Conservation (phyloP, 2,113 vertebrate genomes). For the Prionailurus bengalensis region DNA sequence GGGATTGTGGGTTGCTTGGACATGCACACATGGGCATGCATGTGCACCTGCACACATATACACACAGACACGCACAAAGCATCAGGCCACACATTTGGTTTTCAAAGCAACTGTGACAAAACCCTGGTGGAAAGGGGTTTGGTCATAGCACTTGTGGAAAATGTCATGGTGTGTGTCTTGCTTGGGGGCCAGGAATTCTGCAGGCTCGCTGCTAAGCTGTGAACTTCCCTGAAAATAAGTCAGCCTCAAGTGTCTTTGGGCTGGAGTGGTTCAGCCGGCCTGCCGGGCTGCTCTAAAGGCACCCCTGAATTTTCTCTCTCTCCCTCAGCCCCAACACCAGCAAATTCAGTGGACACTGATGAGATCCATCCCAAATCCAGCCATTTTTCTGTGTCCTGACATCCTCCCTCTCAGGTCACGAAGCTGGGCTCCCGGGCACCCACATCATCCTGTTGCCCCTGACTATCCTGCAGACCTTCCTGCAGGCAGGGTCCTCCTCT, state of each 20-base stretch:
- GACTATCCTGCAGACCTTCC: not conserved
- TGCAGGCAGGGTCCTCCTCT: not conserved
- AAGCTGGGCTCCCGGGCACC: not conserved
- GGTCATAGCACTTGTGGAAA: not conserved
- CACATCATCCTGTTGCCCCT: no score
- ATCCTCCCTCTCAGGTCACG: not conserved
- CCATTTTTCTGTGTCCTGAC: not conserved
- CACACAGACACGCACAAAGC: not conserved
- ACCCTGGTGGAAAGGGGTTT: not conserved
- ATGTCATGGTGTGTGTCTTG: not conserved
- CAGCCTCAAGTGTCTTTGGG: not conserved
- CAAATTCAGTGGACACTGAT: not conserved
- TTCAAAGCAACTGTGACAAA: not conserved
- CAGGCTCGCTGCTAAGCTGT: not conserved
- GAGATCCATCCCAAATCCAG: not conserved
- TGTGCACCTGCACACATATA: not conserved
- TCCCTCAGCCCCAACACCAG: not conserved
- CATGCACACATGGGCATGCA: accelerated
- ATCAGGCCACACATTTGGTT: not conserved
- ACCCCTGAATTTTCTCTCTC: not conserved
- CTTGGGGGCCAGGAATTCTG: not conserved
- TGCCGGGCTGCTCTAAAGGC: not conserved
- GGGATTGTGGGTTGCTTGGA: not conserved
- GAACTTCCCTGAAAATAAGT: not conserved
- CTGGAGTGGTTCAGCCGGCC: no score